Percentiles rank a stretch among this genome's conserved stretches.
Conservation (phyloP, 2,888 invertebrate species). For the Cybosia mesomella region DNA sequence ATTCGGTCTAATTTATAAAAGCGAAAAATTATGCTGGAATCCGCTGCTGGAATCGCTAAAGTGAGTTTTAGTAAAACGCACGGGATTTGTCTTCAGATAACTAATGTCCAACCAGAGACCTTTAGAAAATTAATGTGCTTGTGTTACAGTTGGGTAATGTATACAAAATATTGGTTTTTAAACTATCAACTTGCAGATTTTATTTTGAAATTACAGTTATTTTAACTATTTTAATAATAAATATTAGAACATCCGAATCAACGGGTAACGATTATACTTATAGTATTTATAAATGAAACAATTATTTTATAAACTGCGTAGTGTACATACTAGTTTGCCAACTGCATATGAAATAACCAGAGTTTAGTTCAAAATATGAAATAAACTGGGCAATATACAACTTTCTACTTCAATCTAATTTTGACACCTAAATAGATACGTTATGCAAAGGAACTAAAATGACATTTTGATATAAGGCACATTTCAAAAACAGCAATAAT, state of each 20-base stretch:
- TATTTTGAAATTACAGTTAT: background rate
- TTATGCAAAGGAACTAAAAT: conserved; percentile 16
- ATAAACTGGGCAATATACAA: background rate
- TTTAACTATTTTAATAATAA: too few relatives aligned
- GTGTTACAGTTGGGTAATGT: too few relatives aligned
- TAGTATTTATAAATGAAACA: too few relatives aligned
- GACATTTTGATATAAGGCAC: conserved; percentile 15
- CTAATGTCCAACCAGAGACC: background rate
- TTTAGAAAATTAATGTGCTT: too few relatives aligned
- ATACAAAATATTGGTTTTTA: too few relatives aligned
- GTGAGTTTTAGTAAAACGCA: too few relatives aligned
- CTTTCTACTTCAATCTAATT: conserved; percentile 22
- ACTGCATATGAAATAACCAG: background rate
- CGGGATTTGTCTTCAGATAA: background rate
- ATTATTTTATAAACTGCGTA: too few relatives aligned
- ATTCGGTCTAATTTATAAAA: too few relatives aligned
- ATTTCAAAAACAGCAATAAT: conserved; percentile 8
- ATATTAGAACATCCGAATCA: background rate
- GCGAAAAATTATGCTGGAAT: too few relatives aligned
- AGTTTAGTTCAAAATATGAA: background rate
- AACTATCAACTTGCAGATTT: too few relatives aligned
- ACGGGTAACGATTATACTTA: background rate
- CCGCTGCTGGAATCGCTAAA: too few relatives aligned
- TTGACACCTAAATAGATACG: conserved; percentile 9
- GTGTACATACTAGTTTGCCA: too few relatives aligned